Conservation (phyloP, 2,888 invertebrate species). For the Digitonthophagus gazella region DNA sequence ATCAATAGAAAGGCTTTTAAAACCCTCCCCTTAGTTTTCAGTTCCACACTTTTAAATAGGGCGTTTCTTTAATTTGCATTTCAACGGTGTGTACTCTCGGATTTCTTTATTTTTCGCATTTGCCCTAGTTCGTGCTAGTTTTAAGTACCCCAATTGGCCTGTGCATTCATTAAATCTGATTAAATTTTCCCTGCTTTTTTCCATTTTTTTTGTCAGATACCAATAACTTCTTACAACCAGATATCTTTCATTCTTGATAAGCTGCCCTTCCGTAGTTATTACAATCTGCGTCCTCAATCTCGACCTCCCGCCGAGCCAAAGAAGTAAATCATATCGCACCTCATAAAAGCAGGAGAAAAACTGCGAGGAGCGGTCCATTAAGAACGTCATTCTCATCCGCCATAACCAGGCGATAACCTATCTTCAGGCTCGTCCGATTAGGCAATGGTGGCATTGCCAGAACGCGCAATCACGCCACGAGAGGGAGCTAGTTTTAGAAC, state of each 20-base stretch:
- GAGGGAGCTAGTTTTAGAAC: not conserved
- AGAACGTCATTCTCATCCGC: not conserved
- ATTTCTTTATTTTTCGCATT: too few relatives aligned
- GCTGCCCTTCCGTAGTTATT: not conserved
- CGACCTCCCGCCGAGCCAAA: not conserved
- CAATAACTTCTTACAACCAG: not conserved
- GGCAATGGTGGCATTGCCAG: not conserved
- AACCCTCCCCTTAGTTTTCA: too few relatives aligned
- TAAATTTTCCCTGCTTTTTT: not conserved
- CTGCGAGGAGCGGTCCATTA: not conserved
- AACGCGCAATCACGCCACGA: not conserved
- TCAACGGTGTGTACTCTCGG: too few relatives aligned
- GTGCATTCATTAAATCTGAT: too few relatives aligned
- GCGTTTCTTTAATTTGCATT: too few relatives aligned
- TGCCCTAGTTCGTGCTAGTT: too few relatives aligned
- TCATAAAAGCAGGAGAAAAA: not conserved
- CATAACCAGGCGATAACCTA: not conserved
- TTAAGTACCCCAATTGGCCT: too few relatives aligned
- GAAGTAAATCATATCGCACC: not conserved
- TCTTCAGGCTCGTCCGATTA: not conserved
- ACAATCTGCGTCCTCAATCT: not conserved
- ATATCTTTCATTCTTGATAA: not conserved
- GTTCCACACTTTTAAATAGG: too few relatives aligned
- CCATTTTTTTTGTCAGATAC: not conserved
- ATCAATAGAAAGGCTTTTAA: too few relatives aligned